Evolutionary conservation across 2,888 invertebrate species (phyloP).

Genomic region (Plemyria rubiginata): DNA sequence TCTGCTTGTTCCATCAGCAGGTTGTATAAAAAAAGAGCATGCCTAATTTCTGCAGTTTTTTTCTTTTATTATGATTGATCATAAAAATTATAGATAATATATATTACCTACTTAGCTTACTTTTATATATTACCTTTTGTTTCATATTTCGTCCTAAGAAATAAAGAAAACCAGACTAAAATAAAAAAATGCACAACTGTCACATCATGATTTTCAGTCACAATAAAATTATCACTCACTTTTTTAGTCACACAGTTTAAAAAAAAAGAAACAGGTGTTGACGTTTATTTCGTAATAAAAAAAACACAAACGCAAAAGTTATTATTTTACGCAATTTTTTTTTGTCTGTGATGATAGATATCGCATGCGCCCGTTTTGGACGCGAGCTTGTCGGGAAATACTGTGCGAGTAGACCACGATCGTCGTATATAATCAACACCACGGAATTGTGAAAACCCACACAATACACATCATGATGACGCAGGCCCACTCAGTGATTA

Average conservation of each 20-base stretch:
- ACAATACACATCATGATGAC: slow-evolving; percentile 21
- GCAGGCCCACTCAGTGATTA: slow-evolving; percentile 2
- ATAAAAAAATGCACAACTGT: slow-evolving; percentile 4
- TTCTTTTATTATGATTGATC: too few relatives aligned
- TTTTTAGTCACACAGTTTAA: not conserved
- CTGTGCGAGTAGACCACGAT: slow-evolving; percentile 11
- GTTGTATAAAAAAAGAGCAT: too few relatives aligned
- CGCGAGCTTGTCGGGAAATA: slow-evolving; percentile 15
- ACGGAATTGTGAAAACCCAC: too few relatives aligned
- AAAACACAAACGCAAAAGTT: too few relatives aligned
- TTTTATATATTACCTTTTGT: slow-evolving; percentile 21
- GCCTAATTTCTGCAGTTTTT: too few relatives aligned
- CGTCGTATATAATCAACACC: slow-evolving; percentile 18
- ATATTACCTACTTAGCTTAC: too few relatives aligned
- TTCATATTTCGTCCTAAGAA: slow-evolving; percentile 22
- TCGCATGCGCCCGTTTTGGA: not conserved
- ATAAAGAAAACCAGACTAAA: slow-evolving; percentile 7
- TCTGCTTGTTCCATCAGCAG: too few relatives aligned
- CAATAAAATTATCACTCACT: not conserved
- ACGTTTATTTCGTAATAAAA: too few relatives aligned
- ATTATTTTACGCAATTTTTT: not conserved
- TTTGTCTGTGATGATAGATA: not conserved
- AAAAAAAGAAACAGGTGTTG: not conserved
- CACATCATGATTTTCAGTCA: slow-evolving; percentile 13
- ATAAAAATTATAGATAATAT: too few relatives aligned